These are phyloP conservation scores for Augiades crinisus DNA, from an alignment of 2,888 invertebrate genomes.

Conservation along the genomic window DNA sequence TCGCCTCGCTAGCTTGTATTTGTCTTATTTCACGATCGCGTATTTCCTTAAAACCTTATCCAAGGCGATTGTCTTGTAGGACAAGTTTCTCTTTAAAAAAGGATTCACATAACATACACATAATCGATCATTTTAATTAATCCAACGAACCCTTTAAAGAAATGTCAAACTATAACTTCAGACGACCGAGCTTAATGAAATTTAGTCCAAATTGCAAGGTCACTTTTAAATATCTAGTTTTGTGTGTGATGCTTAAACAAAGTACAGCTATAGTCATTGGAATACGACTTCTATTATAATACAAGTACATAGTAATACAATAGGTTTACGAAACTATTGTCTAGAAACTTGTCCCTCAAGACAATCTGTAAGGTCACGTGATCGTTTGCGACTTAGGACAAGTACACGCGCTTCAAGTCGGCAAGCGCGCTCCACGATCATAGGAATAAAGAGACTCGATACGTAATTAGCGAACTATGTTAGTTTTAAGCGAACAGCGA, in stretches of 20 bases:
- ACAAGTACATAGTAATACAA: too few relatives aligned
- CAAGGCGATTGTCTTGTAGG: not conserved
- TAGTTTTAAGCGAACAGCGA: conserved; percentile 12
- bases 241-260: too few relatives aligned
- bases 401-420: conserved; percentile 13
- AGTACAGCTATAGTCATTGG: too few relatives aligned
- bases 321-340: not conserved
- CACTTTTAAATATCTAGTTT: too few relatives aligned
- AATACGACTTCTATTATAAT: too few relatives aligned
- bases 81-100: not conserved
- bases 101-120: not conserved
- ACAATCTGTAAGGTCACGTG: not conserved
- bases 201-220: too few relatives aligned
- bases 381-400: not conserved
- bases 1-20: not conserved
- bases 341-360: not conserved
- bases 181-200: too few relatives aligned
- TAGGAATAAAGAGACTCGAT: conserved; percentile 25
- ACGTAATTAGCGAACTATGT: conserved; percentile 24
- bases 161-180: too few relatives aligned
- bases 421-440: conserved; percentile 13
- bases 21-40: not conserved
- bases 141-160: too few relatives aligned
- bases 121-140: too few relatives aligned
- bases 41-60: not conserved